Evolutionary conservation across 1,140 invertebrate species (phyloP).

Genomic region (Drosophila kanapiae): DNA sequence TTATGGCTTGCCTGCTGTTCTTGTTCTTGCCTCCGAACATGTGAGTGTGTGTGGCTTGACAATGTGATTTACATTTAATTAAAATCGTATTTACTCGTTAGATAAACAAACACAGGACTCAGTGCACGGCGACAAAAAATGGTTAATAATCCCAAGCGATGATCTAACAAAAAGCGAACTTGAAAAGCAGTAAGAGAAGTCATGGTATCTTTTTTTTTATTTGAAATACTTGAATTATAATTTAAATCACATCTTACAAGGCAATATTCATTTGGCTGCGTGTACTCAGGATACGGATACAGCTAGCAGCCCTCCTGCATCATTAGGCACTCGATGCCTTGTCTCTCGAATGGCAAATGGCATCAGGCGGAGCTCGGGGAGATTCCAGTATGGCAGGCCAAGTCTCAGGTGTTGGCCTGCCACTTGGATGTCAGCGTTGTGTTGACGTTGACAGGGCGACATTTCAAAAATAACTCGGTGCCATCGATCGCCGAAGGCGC

Average conservation of each 20-base stretch:
- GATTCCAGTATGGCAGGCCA: too few species aligned
- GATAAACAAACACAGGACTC: conserved; percentile 70
- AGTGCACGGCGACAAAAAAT: conserved; percentile 9
- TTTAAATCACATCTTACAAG: background rate
- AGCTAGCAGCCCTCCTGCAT: conserved; percentile 20
- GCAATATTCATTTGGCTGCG: background rate
- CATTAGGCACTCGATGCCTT: conserved; percentile 36
- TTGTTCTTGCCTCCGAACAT: background rate
- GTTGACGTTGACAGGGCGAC: conserved; percentile 49
- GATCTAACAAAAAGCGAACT: background rate
- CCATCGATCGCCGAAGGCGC: conserved; percentile 35
- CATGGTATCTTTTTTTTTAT: too few species aligned
- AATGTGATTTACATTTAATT: conserved; percentile 84
- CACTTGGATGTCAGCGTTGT: conserved; percentile 33
- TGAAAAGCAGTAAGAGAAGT: too few species aligned
- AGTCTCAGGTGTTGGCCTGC: conserved; percentile 40
- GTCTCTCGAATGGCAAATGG: conserved; percentile 21
- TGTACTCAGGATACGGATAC: background rate
- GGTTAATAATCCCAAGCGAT: background rate
- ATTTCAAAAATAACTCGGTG: conserved; percentile 45
- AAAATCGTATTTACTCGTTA: conserved; percentile 83
- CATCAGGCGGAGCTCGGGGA: background rate
- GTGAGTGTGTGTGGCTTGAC: conserved; percentile 61
- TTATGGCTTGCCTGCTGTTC: conserved; percentile 47
- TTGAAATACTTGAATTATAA: background rate